Base-by-base conservation (phyloP, 2,888 invertebrate genomes). In the Hypena proboscidalis region DNA sequence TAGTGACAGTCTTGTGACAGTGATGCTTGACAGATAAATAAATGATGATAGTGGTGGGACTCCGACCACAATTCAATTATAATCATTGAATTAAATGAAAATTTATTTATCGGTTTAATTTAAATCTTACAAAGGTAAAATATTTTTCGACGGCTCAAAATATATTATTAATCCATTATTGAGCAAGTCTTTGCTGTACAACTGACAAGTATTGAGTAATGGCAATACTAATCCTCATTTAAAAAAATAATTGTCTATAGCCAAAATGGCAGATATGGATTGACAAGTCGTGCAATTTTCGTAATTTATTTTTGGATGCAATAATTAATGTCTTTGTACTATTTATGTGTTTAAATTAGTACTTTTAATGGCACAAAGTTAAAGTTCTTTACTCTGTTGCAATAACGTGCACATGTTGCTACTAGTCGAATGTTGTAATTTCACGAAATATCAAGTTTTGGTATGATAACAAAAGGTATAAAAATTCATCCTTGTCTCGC, bases 381-480 rank as follows among this genome's bases (percentile, higher is more conserved):
- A 57, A 52, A 56, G 40, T 43, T 42, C 31, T 35, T 38, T 56
- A 46, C 43, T 64, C 39, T 30, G 33, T 56, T 44, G 29, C 50
- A 55, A 66, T 64, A 53, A 32, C 48, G 52, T 61, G 59, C 38
- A 54, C 42, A 64, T 49, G 51, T 48, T 44, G 53, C 50, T 58
- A 52, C 55, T 53, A 46, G 50, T 57, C 50, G 58, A 68, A 77
- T 80, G 76, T 81, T 83, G 80, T 78, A 79, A 82, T 74, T 77
- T 74, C 63, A 75, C 63, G 74, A 80, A 83, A 83, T 83, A 79
- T 81, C 59, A 62, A 82, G 75, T 78, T 81, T 78, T 80, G 78
- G 82, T 85, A 85, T 80, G 90, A 90, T 90, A 90, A 90, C 90
- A 90, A 90, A 90, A 90, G 89, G 83, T 89, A 85, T 85, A 85